These are phyloP conservation scores for Antheraea pernyi DNA, from an alignment of 1,140 invertebrate genomes.

Conservation along the genomic window DNA sequence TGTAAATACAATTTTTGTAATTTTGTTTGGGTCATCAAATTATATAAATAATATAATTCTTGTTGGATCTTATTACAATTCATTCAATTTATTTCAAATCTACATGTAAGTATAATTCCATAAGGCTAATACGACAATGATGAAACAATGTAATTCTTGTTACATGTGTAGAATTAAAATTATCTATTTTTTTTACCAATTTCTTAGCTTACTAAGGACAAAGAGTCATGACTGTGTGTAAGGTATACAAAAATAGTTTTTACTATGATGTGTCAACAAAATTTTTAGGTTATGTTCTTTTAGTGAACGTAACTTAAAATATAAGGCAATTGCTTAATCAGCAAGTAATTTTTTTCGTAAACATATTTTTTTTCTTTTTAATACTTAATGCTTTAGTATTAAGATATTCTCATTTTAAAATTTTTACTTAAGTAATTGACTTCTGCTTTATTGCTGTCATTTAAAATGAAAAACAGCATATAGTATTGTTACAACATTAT, in stretches of 20 bases:
- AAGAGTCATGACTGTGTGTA: conserved; percentile 52
- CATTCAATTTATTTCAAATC: neutral
- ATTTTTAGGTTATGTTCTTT: conserved; percentile 26
- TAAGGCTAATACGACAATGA: neutral
- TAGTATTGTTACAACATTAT: no score
- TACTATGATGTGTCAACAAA: conserved; percentile 31
- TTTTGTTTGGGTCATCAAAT: neutral
- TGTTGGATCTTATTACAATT: neutral
- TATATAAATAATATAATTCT: neutral
- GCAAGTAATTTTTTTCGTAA: neutral
- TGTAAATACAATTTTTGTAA: no score
- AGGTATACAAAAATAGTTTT: conserved; percentile 42
- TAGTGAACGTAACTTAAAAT: neutral
- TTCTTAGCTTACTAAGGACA: conserved; percentile 59
- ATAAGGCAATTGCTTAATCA: neutral
- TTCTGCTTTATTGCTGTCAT: no score
- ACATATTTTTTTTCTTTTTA: no score
- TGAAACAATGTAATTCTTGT: neutral
- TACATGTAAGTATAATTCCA: conserved; percentile 16
- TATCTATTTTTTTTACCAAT: conserved; percentile 16
- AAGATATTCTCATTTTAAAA: no score
- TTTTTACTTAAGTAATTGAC: no score
- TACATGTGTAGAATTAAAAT: neutral
- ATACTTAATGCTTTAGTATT: no score
- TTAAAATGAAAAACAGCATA: no score